Conservation (phyloP, 2,797 vertebrate species). For the Parambassis ranga region DNA sequence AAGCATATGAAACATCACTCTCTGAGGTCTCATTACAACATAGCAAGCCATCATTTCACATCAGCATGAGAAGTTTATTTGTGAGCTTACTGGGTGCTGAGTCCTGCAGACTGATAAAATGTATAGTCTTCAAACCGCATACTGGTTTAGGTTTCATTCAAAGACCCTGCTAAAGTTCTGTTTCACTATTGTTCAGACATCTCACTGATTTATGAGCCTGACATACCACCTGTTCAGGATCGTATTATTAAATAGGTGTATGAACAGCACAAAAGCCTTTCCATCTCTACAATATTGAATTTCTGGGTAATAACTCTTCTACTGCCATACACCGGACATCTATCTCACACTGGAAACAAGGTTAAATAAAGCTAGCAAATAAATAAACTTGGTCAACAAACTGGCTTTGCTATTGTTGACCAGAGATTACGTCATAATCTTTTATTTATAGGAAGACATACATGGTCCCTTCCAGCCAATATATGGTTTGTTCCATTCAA, state of each 20-base stretch:
- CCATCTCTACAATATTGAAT: constrained; percentile 6
- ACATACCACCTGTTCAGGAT: constrained; percentile 16
- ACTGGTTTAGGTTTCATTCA: constrained; percentile 2
- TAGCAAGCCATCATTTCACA: constrained; percentile 4
- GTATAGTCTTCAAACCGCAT: background rate
- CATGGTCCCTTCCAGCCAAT: background rate
- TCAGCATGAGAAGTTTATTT: constrained; percentile 16
- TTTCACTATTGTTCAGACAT: constrained; percentile 8
- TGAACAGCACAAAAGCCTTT: constrained; percentile 6
- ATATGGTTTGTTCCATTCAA: background rate
- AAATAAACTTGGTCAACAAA: constrained; percentile 19
- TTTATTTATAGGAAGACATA: background rate
- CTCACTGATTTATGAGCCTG: constrained; percentile 16
- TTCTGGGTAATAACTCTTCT: constrained; percentile 24
- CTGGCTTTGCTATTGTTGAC: background rate
- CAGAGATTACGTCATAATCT: constrained; percentile 21
- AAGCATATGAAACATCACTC: constrained; percentile 1
- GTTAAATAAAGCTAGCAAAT: constrained; percentile 11
- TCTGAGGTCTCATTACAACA: constrained; percentile 21
- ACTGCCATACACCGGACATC: background rate
- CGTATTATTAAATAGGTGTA: background rate
- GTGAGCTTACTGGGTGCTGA: background rate
- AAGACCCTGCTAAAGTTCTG: background rate
- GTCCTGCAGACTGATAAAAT: background rate
- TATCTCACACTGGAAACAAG: background rate